Evolutionary conservation across 1,140 invertebrate species (phyloP), one percentile per base, ranked within the genome.

Genomic region (Bombus turneri): DNA sequence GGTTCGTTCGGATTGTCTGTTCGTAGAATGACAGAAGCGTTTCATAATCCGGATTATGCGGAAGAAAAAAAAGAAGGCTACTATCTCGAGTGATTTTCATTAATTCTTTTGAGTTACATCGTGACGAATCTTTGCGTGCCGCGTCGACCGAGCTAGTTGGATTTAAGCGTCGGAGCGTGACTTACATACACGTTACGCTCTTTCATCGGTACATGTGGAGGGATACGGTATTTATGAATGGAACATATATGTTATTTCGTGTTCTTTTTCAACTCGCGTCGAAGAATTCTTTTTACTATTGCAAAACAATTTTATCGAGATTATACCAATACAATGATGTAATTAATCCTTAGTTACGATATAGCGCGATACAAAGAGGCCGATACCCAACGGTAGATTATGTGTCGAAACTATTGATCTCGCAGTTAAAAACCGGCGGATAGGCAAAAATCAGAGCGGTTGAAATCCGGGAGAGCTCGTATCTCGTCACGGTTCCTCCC

Each of bases 1-100:
- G 98, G 98, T 86, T 97, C 96, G 92, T 98, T 99, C 1, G 98
- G 98, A 93, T 98, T 98, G 94, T 98, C 98, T 98, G 93, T 43
- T 84, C 62, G 31, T 76, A 41, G 87, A 85, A 88, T 47, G 64
- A 71, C 37, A 39, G 28, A 64, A n/a, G 75, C 59, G 76, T 59
- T 57, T 57, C 47, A 62, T 79, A 79, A 84, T 79, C 75, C 66
- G 66, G 64, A 77, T 84, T 84, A 78, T 66, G 15, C 64, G 2
- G 9, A 28, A 43, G 25, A 1, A 12, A 10, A 12, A 8, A 34
- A 6, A n/a, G 15, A n/a, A 34, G 59, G 12, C 4, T 22, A 28
- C 34, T 37, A 53, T 43, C 59, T 31, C 3, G 15, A 25, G 34
- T 72, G 62, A 78, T 74, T 74, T 68, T 57, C 43, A 76, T 72